A percentile compares a stretch with the other conserved stretches of the same genome.
phyloP scores from a whole-genome alignment of 2,888 invertebrate genomes.

The Timema podura region DNA sequence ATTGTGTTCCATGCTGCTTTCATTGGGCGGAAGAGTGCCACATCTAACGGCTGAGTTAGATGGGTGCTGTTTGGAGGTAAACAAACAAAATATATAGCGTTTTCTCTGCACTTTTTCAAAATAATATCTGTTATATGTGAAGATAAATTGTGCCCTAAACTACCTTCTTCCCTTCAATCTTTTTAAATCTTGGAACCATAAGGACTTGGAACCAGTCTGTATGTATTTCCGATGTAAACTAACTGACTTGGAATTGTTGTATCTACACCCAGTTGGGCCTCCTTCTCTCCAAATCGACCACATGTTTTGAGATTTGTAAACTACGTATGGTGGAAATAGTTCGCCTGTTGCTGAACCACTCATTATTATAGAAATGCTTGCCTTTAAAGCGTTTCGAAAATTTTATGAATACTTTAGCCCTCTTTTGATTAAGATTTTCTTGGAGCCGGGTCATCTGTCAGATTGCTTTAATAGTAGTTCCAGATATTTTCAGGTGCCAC shows the following conservation, averaged over 20 bases:
- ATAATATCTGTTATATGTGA: background rate
- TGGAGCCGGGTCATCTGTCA: slow-evolving; percentile 2
- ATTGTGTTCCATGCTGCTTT: slow-evolving; percentile 2
- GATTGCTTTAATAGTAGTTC: slow-evolving; percentile 4
- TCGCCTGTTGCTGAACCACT: background rate
- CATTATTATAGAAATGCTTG: slow-evolving; percentile 5
- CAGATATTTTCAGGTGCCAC: slow-evolving; percentile 2
- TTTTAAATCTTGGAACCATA: background rate
- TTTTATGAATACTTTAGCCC: background rate
- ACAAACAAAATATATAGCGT: background rate
- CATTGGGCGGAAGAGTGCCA: slow-evolving; percentile 9
- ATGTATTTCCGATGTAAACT: slow-evolving; percentile 5
- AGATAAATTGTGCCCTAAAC: background rate
- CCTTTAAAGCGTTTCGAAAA: slow-evolving; percentile 4
- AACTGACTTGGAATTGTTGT: background rate
- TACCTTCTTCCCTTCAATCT: background rate
- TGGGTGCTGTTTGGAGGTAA: slow-evolving; percentile 4
- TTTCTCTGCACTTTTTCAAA: background rate
- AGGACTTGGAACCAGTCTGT: background rate
- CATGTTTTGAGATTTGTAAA: background rate
- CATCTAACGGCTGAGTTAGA: slow-evolving; percentile 10
- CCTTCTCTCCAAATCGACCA: slow-evolving; percentile 12
- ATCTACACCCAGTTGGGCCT: background rate
- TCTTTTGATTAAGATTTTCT: background rate
- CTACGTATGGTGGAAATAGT: background rate